Conservation (phyloP, 2,113 vertebrate species). For the Nyctibius bracteatus region DNA sequence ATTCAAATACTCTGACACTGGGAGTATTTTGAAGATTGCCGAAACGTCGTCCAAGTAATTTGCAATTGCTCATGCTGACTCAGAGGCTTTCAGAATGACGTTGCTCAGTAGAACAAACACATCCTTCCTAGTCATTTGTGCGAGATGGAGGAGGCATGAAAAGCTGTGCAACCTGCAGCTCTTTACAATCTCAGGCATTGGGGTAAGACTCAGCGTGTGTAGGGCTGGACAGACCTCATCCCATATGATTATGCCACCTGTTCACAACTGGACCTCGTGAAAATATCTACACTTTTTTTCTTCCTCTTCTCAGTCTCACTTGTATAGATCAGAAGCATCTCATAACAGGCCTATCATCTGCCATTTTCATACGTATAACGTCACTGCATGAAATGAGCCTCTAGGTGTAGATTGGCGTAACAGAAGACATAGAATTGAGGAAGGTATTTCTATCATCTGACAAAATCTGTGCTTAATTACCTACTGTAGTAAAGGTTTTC, state of each 20-base stretch:
- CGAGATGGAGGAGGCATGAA: not conserved
- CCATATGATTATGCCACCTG: not conserved
- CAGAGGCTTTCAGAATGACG: not conserved
- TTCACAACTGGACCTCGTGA: not conserved
- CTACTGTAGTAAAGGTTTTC: not conserved
- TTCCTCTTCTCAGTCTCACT: too few species aligned
- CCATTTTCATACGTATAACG: not conserved
- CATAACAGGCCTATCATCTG: not conserved
- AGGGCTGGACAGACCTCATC: not conserved
- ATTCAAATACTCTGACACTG: not conserved
- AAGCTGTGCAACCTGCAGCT: not conserved
- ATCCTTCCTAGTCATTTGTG: not conserved
- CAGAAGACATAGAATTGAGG: not conserved
- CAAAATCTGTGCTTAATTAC: not conserved
- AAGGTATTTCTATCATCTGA: not conserved
- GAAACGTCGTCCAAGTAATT: not conserved
- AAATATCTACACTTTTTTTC: not conserved
- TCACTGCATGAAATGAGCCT: not conserved
- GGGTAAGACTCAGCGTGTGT: not conserved
- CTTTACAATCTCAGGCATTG: not conserved
- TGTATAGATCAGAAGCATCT: not conserved
- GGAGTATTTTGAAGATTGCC: not conserved
- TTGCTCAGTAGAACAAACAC: not conserved
- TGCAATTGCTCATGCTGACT: not conserved
- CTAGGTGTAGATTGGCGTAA: not conserved